Evolutionary conservation across 1,140 invertebrate genomes (phyloP).

Genomic region (Panonychus citri): DNA sequence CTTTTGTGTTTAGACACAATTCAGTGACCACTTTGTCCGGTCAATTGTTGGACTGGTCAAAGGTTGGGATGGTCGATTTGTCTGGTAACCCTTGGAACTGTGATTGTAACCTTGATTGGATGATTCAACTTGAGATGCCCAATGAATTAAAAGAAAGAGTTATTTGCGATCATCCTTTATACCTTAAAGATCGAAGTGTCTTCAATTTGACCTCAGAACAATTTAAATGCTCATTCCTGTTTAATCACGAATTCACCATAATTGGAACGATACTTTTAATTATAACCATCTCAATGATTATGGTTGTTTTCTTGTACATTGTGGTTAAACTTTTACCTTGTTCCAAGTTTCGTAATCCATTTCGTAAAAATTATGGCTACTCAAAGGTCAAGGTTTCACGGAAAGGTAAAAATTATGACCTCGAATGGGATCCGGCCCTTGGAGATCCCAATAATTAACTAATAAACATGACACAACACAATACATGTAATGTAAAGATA

Average conservation of each 20-base stretch:
- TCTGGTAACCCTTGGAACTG: background rate
- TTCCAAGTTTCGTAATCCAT: background rate
- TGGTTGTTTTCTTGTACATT: background rate
- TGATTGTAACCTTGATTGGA: background rate
- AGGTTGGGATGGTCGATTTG: background rate
- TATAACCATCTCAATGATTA: background rate
- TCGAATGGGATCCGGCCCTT: background rate
- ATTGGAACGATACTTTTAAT: background rate
- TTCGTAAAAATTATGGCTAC: background rate
- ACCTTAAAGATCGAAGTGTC: background rate
- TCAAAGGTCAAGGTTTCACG: background rate
- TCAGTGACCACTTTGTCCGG: background rate
- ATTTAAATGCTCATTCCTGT: background rate
- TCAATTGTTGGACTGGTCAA: background rate
- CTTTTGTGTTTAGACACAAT: background rate
- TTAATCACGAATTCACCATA: background rate
- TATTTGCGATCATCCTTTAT: background rate
- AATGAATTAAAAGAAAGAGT: background rate
- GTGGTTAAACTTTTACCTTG: background rate
- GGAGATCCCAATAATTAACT: background rate
- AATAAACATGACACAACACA: too few species aligned
- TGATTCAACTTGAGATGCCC: background rate
- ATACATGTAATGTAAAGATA: too few species aligned
- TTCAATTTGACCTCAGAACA: background rate
- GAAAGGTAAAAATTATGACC: background rate